Evolutionary conservation across 2,888 invertebrate species (phyloP), one percentile per base, ranked within the genome.

Genomic region (Eupithecia subfuscata): DNA sequence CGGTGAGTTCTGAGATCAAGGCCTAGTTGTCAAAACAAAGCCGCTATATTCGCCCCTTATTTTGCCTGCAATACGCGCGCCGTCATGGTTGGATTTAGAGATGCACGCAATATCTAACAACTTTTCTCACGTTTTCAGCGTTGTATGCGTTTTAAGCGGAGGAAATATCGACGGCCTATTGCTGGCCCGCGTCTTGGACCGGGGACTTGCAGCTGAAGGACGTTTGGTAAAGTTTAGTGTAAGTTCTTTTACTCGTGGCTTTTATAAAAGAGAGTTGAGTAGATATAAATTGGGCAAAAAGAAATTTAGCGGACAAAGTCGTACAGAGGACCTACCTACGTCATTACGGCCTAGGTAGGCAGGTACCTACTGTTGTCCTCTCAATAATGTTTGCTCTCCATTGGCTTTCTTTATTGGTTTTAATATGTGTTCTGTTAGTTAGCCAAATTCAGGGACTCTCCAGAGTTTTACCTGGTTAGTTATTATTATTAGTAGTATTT

Each of bases 101-200:
- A 30, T 40, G 22, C 18, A 73, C 18, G 45, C 22, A 60, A 60
- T 25, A 14, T 12, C 25, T 8, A 60, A 25, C 25, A 11, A 14
- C 60, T 60, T 60, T 71, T 70, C 63, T 68, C 48, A 72, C 75
- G 76, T 77, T 70, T 94, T 73, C 84, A 98, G 98, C 85, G 97
- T 98, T 69, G 98, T 98, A 1, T 95, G 98, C 72, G 95, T 97
- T 71, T 90, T 98, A 5, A 97, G 97, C 87, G 98, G 98, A 25
- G 98, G 98, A 73, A 98, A 98, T 90, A 98, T 98, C 74, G 98
- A 98, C 88, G 97, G 97, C 18, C 96, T 98, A 0, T 96, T 97
- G 25, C 95, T 98, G 78, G 97, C 97, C 0, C 95, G 98, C 52
- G 97, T 97, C 82, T 90, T 98, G 81, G 98, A 98, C 85, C 95